A percentile compares a stretch with the other conserved stretches of the same genome.
These are phyloP conservation scores for Drosophila tsacasi DNA, from an alignment of 1,140 invertebrate genomes.

Conservation along the genomic window DNA sequence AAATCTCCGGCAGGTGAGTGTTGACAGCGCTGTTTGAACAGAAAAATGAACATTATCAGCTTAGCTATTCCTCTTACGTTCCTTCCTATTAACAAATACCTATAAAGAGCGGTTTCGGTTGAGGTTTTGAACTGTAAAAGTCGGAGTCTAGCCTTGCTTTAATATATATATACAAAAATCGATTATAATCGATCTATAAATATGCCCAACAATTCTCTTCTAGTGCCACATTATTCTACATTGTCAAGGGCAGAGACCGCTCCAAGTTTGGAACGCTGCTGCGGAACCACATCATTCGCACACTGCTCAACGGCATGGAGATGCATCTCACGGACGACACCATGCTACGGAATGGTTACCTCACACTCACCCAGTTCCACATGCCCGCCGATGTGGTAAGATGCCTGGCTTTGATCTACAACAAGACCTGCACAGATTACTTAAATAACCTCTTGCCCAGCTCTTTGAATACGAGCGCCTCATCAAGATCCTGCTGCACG, in stretches of 20 bases:
- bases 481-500: slow-evolving; percentile 93
- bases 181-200: background rate
- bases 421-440: background rate
- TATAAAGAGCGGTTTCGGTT: no score
- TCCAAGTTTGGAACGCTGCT: slow-evolving; percentile 88
- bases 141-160: no score
- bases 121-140: no score
- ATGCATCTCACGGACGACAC: slow-evolving; percentile 93
- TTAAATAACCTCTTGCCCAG: slow-evolving; percentile 85
- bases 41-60: background rate
- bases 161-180: background rate
- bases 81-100: no score
- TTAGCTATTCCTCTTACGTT: no score
- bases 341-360: slow-evolving; percentile 98
- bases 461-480: slow-evolving; percentile 96
- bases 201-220: slow-evolving; percentile 57
- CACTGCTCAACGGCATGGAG: slow-evolving; percentile 95
- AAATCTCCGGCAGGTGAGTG: slow-evolving; percentile 94
- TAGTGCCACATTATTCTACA: slow-evolving; percentile 97
- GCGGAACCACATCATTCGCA: slow-evolving; percentile 92
- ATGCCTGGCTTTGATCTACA: background rate
- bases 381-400: slow-evolving; percentile 97
- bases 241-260: slow-evolving; percentile 94
- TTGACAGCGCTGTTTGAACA: background rate
- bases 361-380: slow-evolving; percentile 97